These are phyloP conservation scores for Nettapus auritus DNA, from an alignment of 2,113 vertebrate species.

Conservation along the genomic window DNA sequence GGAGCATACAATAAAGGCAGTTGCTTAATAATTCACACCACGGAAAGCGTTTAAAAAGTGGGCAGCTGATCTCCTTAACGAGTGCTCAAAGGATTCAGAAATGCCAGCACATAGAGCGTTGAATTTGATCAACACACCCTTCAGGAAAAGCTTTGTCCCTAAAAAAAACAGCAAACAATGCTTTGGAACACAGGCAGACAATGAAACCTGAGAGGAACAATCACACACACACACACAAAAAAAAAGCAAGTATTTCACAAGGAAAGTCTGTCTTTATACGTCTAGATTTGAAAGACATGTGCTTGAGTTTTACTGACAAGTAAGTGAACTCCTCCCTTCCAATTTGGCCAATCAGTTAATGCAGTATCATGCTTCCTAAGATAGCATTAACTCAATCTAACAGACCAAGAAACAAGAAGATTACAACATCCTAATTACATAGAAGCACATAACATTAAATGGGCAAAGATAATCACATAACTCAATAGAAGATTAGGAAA, in stretches of 20 bases:
- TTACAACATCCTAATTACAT: constrained; percentile 13
- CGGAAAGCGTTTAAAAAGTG: neutral
- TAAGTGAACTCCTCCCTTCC: neutral
- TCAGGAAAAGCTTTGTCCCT: neutral
- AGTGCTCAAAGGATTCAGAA: constrained; percentile 1
- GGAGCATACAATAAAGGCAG: neutral
- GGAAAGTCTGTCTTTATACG: neutral
- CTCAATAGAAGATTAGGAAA: neutral
- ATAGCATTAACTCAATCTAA: neutral
- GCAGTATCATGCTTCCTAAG: neutral
- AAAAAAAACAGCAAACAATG: neutral
- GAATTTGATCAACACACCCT: constrained; percentile 10
- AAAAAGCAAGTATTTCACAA: neutral
- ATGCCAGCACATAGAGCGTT: neutral
- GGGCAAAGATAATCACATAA: neutral
- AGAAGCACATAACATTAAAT: neutral
- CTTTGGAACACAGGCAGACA: constrained; percentile 17
- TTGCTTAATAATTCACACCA: neutral
- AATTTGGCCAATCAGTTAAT: neutral
- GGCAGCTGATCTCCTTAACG: neutral
- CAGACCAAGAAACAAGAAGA: neutral
- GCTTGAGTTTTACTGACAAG: neutral
- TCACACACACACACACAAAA: neutral
- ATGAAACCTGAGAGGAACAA: neutral
- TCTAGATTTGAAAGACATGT: neutral